These are phyloP conservation scores for Poecile atricapillus DNA, from an alignment of 2,113 vertebrate genomes.

Conservation along the genomic window DNA sequence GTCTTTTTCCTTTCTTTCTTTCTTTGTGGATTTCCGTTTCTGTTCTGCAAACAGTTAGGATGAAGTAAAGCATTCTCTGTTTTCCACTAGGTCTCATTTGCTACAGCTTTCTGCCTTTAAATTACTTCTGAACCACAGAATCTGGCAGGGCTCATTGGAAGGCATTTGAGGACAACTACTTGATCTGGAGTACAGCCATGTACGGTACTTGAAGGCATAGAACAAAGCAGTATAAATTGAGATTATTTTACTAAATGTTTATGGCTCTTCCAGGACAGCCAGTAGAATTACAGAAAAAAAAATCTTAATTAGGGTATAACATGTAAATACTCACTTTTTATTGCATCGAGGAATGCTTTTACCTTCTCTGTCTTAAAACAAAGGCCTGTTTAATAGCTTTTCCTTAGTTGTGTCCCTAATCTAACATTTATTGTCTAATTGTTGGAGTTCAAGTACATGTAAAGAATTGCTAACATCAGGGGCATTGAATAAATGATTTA, in stretches of 20 bases:
- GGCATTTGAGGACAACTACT: slow-evolving; percentile 83
- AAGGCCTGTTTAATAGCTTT: slow-evolving; percentile 38
- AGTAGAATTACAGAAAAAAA: slow-evolving; percentile 61
- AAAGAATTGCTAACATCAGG: slow-evolving; percentile 32
- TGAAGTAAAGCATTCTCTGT: slow-evolving; percentile 72
- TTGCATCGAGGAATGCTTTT: slow-evolving; percentile 65
- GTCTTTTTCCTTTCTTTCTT: slow-evolving; percentile 40
- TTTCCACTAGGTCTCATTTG: slow-evolving; percentile 83
- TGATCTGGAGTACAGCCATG: slow-evolving; percentile 80
- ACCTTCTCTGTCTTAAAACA: slow-evolving; percentile 49
- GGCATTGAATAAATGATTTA: slow-evolving; percentile 10
- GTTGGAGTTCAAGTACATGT: slow-evolving; percentile 25
- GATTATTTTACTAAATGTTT: slow-evolving; percentile 76
- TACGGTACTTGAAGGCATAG: slow-evolving; percentile 79
- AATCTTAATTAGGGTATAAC: slow-evolving; percentile 50
- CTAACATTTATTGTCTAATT: slow-evolving; percentile 45
- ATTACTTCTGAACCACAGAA: slow-evolving; percentile 81
- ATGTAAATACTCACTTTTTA: slow-evolving; percentile 59
- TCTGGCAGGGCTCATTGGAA: slow-evolving; percentile 77
- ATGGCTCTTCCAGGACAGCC: slow-evolving; percentile 65
- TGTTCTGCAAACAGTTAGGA: slow-evolving; percentile 60
- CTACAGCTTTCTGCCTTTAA: slow-evolving; percentile 83
- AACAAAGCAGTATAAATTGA: slow-evolving; percentile 74
- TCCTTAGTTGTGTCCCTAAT: slow-evolving; percentile 18
- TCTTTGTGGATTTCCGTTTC: slow-evolving; percentile 57